phyloP scores from a whole-genome alignment of 2,113 vertebrate species.

The Cebidichthys violaceus region DNA sequence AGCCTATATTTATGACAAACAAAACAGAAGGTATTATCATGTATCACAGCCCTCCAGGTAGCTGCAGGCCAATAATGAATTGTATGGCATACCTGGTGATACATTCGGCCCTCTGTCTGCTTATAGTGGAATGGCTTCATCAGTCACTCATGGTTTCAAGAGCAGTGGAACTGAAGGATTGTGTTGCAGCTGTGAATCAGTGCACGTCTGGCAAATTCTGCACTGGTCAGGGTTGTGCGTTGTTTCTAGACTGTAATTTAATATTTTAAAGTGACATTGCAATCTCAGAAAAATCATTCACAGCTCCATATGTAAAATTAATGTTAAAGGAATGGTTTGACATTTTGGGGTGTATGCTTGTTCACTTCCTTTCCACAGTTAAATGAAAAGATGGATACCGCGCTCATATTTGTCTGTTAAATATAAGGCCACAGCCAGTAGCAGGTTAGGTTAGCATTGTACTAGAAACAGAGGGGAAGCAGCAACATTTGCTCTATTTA shows the following conservation, averaged over 20 bases:
- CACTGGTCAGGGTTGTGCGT: slow-evolving; percentile 19
- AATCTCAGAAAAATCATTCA: neutral
- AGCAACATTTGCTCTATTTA: neutral
- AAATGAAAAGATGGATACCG: neutral
- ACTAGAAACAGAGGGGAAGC: neutral
- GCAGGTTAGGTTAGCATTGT: neutral
- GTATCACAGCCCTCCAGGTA: slow-evolving; percentile 66
- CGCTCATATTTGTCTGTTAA: neutral
- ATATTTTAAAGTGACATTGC: slow-evolving; percentile 22
- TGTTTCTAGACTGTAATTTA: slow-evolving; percentile 26
- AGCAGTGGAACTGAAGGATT: slow-evolving; percentile 43
- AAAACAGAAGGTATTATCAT: slow-evolving; percentile 69
- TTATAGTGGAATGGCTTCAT: slow-evolving; percentile 57
- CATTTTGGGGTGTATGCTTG: neutral
- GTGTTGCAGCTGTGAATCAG: slow-evolving; percentile 42
- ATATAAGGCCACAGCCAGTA: neutral
- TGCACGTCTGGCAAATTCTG: slow-evolving; percentile 31
- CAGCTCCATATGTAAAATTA: neutral
- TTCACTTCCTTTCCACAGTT: neutral
- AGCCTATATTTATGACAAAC: slow-evolving; percentile 70
- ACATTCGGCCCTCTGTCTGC: slow-evolving; percentile 48
- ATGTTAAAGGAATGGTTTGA: neutral
- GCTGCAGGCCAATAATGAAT: slow-evolving; percentile 57
- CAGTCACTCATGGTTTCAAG: slow-evolving; percentile 48
- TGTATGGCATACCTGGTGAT: slow-evolving; percentile 43